phyloP scores from a whole-genome alignment of 2,797 vertebrate genomes.

The Columba guinea region DNA sequence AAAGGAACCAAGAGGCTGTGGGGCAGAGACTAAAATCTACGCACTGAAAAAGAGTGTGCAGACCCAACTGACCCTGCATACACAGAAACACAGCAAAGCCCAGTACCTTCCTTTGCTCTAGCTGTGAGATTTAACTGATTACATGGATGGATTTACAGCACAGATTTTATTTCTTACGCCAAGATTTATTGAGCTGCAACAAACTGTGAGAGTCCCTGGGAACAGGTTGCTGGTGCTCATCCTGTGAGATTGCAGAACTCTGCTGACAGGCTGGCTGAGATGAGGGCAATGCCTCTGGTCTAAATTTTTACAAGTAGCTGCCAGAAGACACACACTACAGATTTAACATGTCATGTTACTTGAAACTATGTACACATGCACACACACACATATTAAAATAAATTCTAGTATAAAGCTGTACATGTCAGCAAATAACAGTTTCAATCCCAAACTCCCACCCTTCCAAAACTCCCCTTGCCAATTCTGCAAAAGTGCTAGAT shows the following conservation, averaged over 20 bases:
- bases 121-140: background rate
- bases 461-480: background rate
- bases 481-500: background rate
- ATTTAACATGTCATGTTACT: background rate
- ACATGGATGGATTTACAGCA: background rate
- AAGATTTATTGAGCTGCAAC: slow-evolving; percentile 42
- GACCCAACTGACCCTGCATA: background rate
- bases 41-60: background rate
- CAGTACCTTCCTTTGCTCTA: background rate
- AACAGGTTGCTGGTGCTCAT: background rate
- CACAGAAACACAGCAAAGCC: background rate
- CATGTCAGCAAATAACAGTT: background rate
- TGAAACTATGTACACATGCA: background rate
- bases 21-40: background rate
- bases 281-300: background rate
- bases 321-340: background rate
- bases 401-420: background rate
- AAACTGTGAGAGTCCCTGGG: background rate
- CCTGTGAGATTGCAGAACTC: slow-evolving; percentile 14
- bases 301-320: slow-evolving; percentile 19
- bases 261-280: background rate
- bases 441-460: background rate
- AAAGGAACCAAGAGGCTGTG: background rate
- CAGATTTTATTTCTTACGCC: background rate
- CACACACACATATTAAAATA: background rate